A percentile compares a stretch with the other conserved stretches of the same genome.
These are phyloP conservation scores for Gastrophysa polygoni DNA, from an alignment of 2,888 invertebrate genomes.

Conservation along the genomic window DNA sequence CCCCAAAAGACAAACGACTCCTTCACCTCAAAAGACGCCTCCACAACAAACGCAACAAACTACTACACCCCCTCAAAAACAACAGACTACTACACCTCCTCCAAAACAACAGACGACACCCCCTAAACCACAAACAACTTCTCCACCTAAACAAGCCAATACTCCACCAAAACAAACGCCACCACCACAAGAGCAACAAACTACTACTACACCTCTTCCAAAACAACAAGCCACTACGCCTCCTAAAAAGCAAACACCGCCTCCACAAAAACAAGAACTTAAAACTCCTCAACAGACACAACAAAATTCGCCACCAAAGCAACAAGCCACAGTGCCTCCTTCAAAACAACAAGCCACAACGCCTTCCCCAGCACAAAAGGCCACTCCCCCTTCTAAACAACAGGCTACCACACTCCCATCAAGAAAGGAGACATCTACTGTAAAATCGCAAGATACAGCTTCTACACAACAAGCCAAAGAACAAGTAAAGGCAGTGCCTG, in stretches of 20 bases:
- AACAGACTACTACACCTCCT: conserved; percentile 21
- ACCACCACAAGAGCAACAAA: conserved; percentile 11
- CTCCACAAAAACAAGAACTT: no score
- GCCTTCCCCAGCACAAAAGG: conserved; percentile 31
- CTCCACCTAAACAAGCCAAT: conserved; percentile 18
- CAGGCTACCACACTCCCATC: background rate
- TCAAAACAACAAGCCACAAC: conserved; percentile 22
- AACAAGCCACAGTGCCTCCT: conserved; percentile 15
- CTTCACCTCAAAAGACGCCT: conserved; percentile 37
- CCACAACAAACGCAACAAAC: conserved; percentile 22
- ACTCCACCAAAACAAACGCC: conserved; percentile 30
- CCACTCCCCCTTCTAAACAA: conserved; percentile 27
- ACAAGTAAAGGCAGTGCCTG: conserved; percentile 19
- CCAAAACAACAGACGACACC: conserved; percentile 9
- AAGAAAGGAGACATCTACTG: background rate
- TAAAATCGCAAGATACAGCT: background rate
- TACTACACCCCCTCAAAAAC: conserved; percentile 26
- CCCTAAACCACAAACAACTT: conserved; percentile 19
- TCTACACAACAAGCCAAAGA: conserved; percentile 10
- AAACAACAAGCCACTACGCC: conserved; percentile 17
- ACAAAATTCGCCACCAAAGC: conserved; percentile 30
- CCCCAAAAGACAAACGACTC: conserved; percentile 29
- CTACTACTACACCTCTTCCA: conserved; percentile 24
- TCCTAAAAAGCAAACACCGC: conserved; percentile 23
- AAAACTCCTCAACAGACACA: conserved; percentile 41